A percentile compares a stretch with the other conserved stretches of the same genome.
Evolutionary conservation across 2,797 vertebrate species (phyloP).

Genomic region (Buphagus erythrorhynchus): DNA sequence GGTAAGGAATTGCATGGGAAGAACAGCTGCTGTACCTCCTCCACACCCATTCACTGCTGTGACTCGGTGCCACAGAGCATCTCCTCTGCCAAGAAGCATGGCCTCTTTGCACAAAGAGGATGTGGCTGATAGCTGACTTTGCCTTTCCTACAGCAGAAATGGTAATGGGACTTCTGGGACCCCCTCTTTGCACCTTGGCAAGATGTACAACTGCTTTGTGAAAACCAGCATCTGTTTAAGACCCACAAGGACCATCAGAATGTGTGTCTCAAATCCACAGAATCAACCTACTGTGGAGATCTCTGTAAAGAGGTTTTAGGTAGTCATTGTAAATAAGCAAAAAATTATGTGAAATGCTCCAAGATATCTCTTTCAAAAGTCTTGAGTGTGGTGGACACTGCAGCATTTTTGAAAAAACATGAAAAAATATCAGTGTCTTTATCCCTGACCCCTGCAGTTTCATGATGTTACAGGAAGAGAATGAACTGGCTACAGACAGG

Average conservation of each 20-base stretch:
- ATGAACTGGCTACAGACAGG: neutral
- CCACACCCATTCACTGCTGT: neutral
- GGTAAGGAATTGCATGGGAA: neutral
- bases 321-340: neutral
- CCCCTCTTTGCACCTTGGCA: neutral
- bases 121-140: neutral
- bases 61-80: neutral
- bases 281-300: accelerated
- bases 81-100: neutral
- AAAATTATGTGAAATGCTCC: neutral
- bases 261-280: neutral
- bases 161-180: neutral
- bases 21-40: neutral
- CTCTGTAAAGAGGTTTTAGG: neutral
- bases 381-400: neutral
- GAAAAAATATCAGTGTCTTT: neutral
- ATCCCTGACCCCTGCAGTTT: neutral
- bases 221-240: neutral
- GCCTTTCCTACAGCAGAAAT: neutral
- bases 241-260: neutral
- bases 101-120: neutral
- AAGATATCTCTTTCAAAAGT: neutral
- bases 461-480: neutral
- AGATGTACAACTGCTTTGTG: neutral
- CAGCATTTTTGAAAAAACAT: neutral